Percentiles rank a stretch among this genome's conserved stretches.
Conservation (phyloP, 2,888 invertebrate genomes). For the Hydrotaea diabolus region DNA sequence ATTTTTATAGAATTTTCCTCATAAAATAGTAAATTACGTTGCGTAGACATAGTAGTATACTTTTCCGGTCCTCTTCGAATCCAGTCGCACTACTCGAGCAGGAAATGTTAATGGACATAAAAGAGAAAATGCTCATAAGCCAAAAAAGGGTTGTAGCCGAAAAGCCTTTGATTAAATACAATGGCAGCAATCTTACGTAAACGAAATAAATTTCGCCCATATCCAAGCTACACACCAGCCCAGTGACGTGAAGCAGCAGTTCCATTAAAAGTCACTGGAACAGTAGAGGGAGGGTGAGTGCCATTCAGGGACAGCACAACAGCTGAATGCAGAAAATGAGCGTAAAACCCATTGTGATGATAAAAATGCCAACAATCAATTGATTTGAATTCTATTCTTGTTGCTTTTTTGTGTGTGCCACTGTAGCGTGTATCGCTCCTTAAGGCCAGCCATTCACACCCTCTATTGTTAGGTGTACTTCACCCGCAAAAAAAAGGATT, state of each 20-base stretch:
- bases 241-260: background rate
- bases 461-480: background rate
- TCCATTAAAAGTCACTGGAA: background rate
- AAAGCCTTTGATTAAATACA: constrained; percentile 46
- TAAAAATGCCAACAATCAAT: constrained; percentile 64
- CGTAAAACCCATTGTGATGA: constrained; percentile 51
- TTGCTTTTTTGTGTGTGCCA: background rate
- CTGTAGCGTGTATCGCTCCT: constrained; percentile 1
- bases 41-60: background rate
- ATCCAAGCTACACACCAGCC: background rate
- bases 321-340: constrained; percentile 17
- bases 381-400: constrained; percentile 57
- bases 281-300: background rate
- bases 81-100: background rate
- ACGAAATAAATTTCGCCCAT: background rate
- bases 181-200: constrained; percentile 26
- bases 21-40: constrained; percentile 1
- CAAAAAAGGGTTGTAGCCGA: background rate
- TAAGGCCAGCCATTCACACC: constrained; percentile 23
- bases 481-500: background rate
- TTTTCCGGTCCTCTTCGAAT: background rate
- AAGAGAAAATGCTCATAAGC: constrained; percentile 1
- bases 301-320: constrained; percentile 4
- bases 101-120: background rate
- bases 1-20: background rate